A percentile compares a stretch with the other conserved stretches of the same genome.
phyloP scores from a whole-genome alignment of 2,888 invertebrate species.

The Glaucopsyche alexis region DNA sequence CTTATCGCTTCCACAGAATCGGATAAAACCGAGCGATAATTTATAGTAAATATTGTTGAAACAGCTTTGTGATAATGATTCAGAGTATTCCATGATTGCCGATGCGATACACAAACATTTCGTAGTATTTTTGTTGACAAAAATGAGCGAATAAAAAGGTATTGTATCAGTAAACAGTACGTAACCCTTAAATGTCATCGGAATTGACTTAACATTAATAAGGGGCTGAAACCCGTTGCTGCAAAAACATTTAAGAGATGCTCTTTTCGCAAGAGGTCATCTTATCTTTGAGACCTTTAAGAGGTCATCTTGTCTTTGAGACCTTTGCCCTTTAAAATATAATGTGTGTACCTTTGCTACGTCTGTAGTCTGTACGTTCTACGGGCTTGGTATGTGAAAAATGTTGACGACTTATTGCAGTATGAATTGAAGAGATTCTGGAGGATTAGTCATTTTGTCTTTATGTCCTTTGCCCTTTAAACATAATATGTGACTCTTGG shows the following conservation, averaged over 20 bases:
- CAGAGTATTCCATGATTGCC: conserved; percentile 11
- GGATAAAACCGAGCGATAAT: conserved; percentile 36
- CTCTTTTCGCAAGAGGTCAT: background rate
- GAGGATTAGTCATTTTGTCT: background rate
- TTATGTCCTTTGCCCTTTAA: background rate
- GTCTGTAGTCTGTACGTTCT: background rate
- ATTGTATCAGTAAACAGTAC: background rate
- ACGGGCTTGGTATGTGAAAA: background rate
- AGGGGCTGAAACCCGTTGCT: background rate
- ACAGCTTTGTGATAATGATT: conserved; percentile 14
- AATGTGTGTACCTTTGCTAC: background rate
- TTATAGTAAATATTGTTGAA: conserved; percentile 15
- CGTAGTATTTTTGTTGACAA: conserved; percentile 1
- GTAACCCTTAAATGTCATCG: no score
- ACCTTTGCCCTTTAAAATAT: background rate
- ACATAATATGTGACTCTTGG: background rate
- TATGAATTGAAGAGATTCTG: background rate
- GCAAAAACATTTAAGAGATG: background rate
- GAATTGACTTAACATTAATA: background rate
- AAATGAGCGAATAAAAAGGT: background rate
- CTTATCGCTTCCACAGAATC: conserved; percentile 41
- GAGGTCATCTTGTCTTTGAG: background rate
- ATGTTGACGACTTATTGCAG: background rate
- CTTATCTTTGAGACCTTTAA: background rate
- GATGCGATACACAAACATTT: conserved; percentile 3